phyloP scores from a whole-genome alignment of 2,797 vertebrate genomes.

The Tolypeutes matacus region DNA sequence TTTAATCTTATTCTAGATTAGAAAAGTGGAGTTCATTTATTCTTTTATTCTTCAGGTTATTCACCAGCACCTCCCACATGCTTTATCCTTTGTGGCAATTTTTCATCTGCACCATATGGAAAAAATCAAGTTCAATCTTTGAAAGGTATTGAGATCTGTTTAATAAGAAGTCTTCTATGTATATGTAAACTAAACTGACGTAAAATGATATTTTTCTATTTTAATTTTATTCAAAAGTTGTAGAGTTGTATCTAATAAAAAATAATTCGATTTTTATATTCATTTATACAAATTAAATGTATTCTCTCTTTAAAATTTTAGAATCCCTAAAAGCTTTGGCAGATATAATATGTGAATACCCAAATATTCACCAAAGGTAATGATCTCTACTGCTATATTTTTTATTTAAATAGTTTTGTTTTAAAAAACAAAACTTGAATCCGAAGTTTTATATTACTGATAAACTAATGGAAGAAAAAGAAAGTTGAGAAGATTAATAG shows the following conservation, averaged over 20 bases:
- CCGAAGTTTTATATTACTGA: background rate
- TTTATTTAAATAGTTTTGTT: conserved; percentile 55
- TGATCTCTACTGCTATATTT: conserved; percentile 59
- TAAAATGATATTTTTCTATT: conserved; percentile 52
- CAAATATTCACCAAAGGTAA: conserved; percentile 96
- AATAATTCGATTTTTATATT: conserved; percentile 59
- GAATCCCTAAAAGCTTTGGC: conserved; percentile 96
- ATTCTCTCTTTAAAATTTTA: conserved; percentile 84
- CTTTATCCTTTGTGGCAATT: conserved; percentile 98
- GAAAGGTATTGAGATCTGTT: conserved; percentile 90
- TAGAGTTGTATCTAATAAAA: conserved; percentile 36
- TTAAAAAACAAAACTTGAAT: conserved; percentile 30
- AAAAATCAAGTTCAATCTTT: conserved; percentile 94
- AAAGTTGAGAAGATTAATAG: conserved; percentile 35
- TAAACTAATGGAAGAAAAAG: conserved; percentile 28
- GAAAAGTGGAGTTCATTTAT: conserved; percentile 46
- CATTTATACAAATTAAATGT: conserved; percentile 56
- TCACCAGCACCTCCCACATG: conserved; percentile 96
- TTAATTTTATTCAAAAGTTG: conserved; percentile 61
- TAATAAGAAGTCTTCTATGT: conserved; percentile 36
- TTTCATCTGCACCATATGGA: conserved; percentile 96
- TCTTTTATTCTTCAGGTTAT: conserved; percentile 91
- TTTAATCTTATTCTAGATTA: conserved; percentile 21
- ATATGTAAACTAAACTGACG: conserved; percentile 50
- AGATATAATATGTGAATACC: conserved; percentile 95